These are phyloP conservation scores for Melipona bicolor DNA, from an alignment of 2,888 invertebrate genomes.

Conservation along the genomic window DNA sequence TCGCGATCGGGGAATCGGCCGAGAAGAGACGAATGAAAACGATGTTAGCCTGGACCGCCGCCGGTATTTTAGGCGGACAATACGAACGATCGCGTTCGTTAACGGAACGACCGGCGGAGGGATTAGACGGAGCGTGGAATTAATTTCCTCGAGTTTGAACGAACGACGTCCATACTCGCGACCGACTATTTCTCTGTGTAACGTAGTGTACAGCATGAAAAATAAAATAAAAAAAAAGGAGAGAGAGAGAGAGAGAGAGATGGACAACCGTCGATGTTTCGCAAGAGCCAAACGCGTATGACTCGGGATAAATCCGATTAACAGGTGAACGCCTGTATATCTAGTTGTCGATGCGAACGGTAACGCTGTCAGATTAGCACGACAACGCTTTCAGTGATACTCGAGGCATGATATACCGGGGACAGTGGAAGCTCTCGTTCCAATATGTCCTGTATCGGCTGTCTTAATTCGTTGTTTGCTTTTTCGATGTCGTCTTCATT, in stretches of 20 bases:
- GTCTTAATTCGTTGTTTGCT: neutral
- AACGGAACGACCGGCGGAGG: constrained; percentile 44
- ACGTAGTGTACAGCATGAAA: neutral
- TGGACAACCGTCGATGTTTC: constrained; percentile 28
- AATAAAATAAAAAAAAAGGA: neutral
- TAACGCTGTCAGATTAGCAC: constrained; percentile 44
- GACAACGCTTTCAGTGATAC: constrained; percentile 36
- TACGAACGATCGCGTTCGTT: constrained; percentile 58
- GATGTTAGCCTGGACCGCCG: constrained; percentile 15
- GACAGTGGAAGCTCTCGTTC: neutral
- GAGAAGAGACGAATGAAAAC: constrained; percentile 50
- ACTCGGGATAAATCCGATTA: constrained; percentile 61
- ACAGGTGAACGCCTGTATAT: constrained; percentile 40
- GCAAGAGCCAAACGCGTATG: constrained; percentile 18
- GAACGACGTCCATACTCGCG: constrained; percentile 23
- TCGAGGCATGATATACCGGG: constrained; percentile 4
- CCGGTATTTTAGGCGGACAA: constrained; percentile 55
- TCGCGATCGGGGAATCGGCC: constrained; percentile 32
- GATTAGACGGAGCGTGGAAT: constrained; percentile 40
- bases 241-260: neutral
- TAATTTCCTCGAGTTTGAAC: constrained; percentile 56
- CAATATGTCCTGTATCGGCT: neutral
- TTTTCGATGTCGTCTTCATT: neutral
- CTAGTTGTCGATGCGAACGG: constrained; percentile 35
- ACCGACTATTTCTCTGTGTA: constrained; percentile 26